These are phyloP conservation scores for Aleiodes alternator DNA, from an alignment of 2,888 invertebrate species.

Conservation along the genomic window DNA sequence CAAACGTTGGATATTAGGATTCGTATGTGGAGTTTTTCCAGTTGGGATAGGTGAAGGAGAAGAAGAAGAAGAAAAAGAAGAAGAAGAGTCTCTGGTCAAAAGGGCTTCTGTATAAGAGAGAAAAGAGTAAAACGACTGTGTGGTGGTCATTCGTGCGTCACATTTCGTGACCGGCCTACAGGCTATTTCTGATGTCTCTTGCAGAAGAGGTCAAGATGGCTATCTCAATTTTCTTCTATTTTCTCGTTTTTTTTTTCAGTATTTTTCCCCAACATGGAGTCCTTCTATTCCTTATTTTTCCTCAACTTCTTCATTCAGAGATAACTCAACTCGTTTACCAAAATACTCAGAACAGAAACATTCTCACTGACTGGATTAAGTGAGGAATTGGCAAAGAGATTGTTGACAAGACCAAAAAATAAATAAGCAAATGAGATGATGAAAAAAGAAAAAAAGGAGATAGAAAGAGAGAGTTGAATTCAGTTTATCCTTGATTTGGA, in stretches of 20 bases:
- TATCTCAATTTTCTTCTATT: slow-evolving; percentile 20
- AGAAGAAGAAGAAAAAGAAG: slow-evolving; percentile 59
- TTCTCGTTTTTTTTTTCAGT: slow-evolving; percentile 15
- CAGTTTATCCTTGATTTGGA: slow-evolving; percentile 14
- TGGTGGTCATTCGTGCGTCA: slow-evolving; percentile 69
- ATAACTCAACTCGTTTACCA: slow-evolving; percentile 36
- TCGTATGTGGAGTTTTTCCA: slow-evolving; percentile 56
- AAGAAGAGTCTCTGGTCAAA: slow-evolving; percentile 51
- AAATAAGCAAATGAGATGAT: slow-evolving; percentile 5
- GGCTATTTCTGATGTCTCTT: slow-evolving; percentile 49
- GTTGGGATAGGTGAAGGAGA: slow-evolving; percentile 57
- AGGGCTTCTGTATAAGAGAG: slow-evolving; percentile 52
- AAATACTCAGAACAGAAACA: not conserved
- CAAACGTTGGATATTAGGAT: slow-evolving; percentile 74
- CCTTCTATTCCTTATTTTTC: not conserved
- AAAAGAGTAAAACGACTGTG: slow-evolving; percentile 53
- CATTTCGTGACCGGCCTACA: slow-evolving; percentile 73
- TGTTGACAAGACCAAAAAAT: slow-evolving; percentile 21
- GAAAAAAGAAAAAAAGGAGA: not conserved
- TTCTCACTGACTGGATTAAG: slow-evolving; percentile 3
- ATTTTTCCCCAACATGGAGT: not conserved
- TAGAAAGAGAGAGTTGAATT: not conserved
- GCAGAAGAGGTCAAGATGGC: slow-evolving; percentile 27
- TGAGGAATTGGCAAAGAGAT: slow-evolving; percentile 5
- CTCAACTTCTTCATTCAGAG: not conserved